phyloP scores from a whole-genome alignment of 2,797 vertebrate genomes.

The Channa striata region DNA sequence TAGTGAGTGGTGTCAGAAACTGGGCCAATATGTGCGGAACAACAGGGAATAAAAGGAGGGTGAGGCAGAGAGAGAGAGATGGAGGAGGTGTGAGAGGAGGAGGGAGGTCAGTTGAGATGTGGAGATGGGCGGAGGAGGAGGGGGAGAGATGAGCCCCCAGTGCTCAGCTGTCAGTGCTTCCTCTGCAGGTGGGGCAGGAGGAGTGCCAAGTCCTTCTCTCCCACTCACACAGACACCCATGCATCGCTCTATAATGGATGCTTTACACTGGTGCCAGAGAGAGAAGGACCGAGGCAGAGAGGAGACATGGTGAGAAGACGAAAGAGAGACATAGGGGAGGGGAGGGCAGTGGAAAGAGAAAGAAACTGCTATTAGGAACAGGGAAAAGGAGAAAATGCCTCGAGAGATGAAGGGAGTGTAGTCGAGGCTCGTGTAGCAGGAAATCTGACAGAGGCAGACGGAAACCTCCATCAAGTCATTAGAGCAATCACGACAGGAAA shows the following conservation, averaged over 20 bases:
- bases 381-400: constrained; percentile 61
- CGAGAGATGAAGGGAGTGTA: constrained; percentile 52
- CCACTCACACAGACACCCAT: constrained; percentile 87
- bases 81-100: constrained; percentile 78
- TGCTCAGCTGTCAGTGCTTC: constrained; percentile 89
- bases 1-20: constrained; percentile 59
- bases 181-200: constrained; percentile 88
- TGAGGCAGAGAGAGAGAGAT: constrained; percentile 37
- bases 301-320: constrained; percentile 69
- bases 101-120: constrained; percentile 80
- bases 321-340: constrained; percentile 62
- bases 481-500: constrained; percentile 77
- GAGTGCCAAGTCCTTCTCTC: constrained; percentile 85
- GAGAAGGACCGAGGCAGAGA: constrained; percentile 71
- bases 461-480: constrained; percentile 71
- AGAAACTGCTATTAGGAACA: constrained; percentile 70
- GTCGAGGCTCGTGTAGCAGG: constrained; percentile 27
- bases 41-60: constrained; percentile 65
- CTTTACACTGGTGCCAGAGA: constrained; percentile 85
- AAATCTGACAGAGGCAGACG: constrained; percentile 21
- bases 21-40: constrained; percentile 74
- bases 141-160: constrained; percentile 71
- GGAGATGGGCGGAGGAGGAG: constrained; percentile 72
- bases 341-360: constrained; percentile 63
- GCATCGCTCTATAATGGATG: constrained; percentile 87